phyloP scores from a whole-genome alignment of 2,113 vertebrate species.

The Embiotoca jacksoni region DNA sequence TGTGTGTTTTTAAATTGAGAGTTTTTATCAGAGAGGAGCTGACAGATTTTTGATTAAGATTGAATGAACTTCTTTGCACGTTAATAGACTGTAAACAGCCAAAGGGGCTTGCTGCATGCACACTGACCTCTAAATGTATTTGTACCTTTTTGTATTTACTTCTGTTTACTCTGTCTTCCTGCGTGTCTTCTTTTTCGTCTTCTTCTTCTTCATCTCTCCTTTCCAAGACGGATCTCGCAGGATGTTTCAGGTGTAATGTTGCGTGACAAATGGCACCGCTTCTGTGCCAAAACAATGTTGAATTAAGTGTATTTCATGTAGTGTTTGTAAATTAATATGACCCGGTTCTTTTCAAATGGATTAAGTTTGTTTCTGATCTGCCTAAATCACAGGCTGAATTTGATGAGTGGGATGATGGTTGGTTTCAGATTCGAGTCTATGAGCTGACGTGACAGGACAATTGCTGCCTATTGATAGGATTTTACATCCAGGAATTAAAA shows the following conservation, averaged over 20 bases:
- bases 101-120: constrained; percentile 31
- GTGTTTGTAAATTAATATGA: constrained; percentile 30
- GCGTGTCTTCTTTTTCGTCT: neutral
- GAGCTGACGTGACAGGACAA: constrained; percentile 13
- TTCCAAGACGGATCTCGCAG: neutral
- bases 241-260: constrained; percentile 1
- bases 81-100: constrained; percentile 72
- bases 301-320: constrained; percentile 36
- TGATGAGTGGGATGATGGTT: constrained; percentile 46
- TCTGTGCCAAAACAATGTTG: constrained; percentile 26
- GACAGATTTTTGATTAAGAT: constrained; percentile 79
- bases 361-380: constrained; percentile 42
- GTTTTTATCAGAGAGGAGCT: constrained; percentile 54
- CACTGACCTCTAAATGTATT: constrained; percentile 65
- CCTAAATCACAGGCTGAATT: constrained; percentile 44
- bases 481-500: constrained; percentile 22
- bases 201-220: neutral
- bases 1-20: constrained; percentile 54
- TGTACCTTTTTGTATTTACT: constrained; percentile 23
- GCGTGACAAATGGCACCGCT: constrained; percentile 30
- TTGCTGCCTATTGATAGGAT: constrained; percentile 20
- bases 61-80: constrained; percentile 58
- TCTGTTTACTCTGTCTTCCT: constrained; percentile 21
- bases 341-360: constrained; percentile 42
- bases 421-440: constrained; percentile 34